Conservation (phyloP, 2,113 vertebrate species). For the Pardalotus punctatus region DNA sequence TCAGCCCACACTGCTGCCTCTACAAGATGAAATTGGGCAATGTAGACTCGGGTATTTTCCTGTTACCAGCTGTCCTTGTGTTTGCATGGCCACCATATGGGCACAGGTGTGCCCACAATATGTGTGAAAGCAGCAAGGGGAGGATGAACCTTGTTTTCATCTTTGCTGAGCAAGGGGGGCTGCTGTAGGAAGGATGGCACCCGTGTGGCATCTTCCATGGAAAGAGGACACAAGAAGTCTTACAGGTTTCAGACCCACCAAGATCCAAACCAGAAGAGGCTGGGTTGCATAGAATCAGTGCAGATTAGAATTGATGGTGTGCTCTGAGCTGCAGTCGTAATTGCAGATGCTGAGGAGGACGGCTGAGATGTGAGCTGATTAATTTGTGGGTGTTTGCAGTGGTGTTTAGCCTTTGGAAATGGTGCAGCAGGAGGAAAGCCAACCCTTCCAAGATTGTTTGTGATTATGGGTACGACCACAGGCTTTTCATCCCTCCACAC, state of each 20-base stretch:
- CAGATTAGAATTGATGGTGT: neutral
- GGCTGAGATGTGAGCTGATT: neutral
- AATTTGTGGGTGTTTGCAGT: neutral
- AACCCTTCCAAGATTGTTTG: neutral
- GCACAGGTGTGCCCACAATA: neutral
- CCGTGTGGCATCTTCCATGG: neutral
- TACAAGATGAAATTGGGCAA: neutral
- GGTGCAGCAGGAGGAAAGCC: neutral
- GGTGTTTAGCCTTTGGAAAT: neutral
- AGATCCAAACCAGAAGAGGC: neutral
- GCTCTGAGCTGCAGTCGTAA: neutral
- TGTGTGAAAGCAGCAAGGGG: neutral
- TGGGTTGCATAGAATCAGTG: neutral
- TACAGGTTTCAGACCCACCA: neutral
- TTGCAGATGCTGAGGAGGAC: neutral
- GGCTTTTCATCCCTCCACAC: neutral
- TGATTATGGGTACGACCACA: neutral
- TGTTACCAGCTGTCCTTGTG: neutral
- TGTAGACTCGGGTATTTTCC: neutral
- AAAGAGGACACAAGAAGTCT: neutral
- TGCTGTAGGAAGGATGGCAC: neutral
- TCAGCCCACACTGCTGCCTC: neutral
- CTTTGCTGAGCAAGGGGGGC: neutral
- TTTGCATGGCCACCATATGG: neutral
- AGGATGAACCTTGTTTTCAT: neutral